Percentiles rank a stretch among this genome's conserved stretches.
Evolutionary conservation across 1,140 invertebrate genomes (phyloP).

Genomic region (Zaprionus vittiger): DNA sequence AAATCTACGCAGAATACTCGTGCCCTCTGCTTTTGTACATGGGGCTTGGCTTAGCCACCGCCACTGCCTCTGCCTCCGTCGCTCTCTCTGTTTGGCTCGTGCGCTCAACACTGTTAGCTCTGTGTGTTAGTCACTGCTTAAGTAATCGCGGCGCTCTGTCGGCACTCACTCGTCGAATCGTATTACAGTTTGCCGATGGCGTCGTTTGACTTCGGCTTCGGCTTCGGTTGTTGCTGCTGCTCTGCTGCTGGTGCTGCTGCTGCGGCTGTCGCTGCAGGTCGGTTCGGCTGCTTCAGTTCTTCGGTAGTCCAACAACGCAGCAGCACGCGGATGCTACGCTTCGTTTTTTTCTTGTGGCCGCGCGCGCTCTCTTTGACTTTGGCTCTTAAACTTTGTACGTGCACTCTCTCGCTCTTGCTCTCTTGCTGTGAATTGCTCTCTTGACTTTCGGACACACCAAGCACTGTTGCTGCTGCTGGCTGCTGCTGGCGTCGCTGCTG

Average conservation of each 20-base stretch:
- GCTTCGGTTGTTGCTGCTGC: slow-evolving; percentile 35
- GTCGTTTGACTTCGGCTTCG: slow-evolving; percentile 45
- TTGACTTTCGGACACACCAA: slow-evolving; percentile 5
- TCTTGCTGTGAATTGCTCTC: slow-evolving; percentile 9
- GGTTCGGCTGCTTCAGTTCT: slow-evolving; percentile 67
- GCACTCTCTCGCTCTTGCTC: slow-evolving; percentile 42
- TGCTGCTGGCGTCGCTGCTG: slow-evolving; percentile 35
- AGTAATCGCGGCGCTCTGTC: slow-evolving; percentile 56
- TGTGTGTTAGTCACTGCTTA: slow-evolving; percentile 63
- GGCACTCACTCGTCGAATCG: slow-evolving; percentile 36
- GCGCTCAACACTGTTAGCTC: slow-evolving; percentile 43
- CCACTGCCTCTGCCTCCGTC: background rate
- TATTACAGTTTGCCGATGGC: slow-evolving; percentile 46
- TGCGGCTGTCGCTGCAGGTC: slow-evolving; percentile 25
- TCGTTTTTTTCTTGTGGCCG: slow-evolving; percentile 54
- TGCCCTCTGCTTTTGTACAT: slow-evolving; percentile 5
- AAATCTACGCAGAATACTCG: slow-evolving; percentile 1
- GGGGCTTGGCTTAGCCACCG: slow-evolving; percentile 31
- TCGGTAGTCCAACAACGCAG: slow-evolving; percentile 71
- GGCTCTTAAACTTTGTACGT: slow-evolving; percentile 44
- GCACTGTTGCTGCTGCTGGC: slow-evolving; percentile 32
- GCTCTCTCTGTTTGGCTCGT: slow-evolving; percentile 39
- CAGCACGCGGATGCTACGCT: slow-evolving; percentile 76
- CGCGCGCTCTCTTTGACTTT: slow-evolving; percentile 39
- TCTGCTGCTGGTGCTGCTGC: slow-evolving; percentile 22